These are phyloP conservation scores for Drosophila affinis DNA, from an alignment of 2,888 invertebrate genomes.

Conservation along the genomic window DNA sequence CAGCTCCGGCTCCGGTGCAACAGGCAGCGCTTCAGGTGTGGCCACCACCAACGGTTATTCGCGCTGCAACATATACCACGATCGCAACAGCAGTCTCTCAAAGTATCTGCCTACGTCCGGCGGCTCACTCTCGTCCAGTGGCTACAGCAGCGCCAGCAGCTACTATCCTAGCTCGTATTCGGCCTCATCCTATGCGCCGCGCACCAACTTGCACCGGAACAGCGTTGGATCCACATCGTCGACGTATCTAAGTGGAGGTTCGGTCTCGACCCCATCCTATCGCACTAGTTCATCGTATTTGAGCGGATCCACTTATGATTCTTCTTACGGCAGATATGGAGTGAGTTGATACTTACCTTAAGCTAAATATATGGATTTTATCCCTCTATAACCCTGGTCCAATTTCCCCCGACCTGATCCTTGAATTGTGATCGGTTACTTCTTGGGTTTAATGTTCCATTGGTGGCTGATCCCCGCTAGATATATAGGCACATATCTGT, in stretches of 20 bases:
- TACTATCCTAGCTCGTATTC: conserved; percentile 71
- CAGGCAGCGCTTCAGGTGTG: conserved; percentile 42
- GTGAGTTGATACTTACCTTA: conserved; percentile 74
- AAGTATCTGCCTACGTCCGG: conserved; percentile 70
- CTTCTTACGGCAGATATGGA: conserved; percentile 83
- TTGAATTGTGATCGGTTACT: conserved; percentile 18
- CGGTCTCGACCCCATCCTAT: conserved; percentile 67
- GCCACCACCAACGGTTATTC: conserved; percentile 72
- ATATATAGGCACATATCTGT: conserved; percentile 7
- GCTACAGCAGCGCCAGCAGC: conserved; percentile 49
- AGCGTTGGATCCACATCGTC: conserved; percentile 63
- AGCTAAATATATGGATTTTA: conserved; percentile 2
- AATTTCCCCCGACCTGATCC: background rate
- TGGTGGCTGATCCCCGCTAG: conserved; percentile 33
- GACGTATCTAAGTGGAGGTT: conserved; percentile 76
- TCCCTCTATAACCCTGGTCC: conserved; percentile 7
- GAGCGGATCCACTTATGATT: conserved; percentile 81
- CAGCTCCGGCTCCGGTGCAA: conserved; percentile 21
- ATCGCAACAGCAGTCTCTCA: conserved; percentile 78
- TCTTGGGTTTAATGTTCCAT: conserved; percentile 5
- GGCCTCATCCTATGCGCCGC: conserved; percentile 75
- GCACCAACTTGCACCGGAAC: conserved; percentile 69
- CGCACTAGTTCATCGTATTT: conserved; percentile 79
- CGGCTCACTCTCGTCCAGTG: conserved; percentile 46
- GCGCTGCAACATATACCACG: conserved; percentile 72